Evolutionary conservation across 2,113 vertebrate genomes (phyloP).

Genomic region (Alosa alosa): DNA sequence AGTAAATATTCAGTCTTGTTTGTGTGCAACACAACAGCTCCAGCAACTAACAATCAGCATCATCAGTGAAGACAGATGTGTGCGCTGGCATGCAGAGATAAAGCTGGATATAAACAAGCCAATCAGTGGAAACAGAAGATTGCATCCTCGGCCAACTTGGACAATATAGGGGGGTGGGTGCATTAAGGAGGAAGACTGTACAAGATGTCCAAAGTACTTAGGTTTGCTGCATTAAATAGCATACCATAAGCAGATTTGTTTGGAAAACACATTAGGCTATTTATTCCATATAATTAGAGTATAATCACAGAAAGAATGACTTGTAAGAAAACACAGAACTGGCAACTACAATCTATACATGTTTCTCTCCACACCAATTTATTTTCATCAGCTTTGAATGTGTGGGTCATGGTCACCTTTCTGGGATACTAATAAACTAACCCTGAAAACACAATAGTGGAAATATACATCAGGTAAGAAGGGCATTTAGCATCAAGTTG

Average conservation of each 20-base stretch:
- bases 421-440: constrained; percentile 19
- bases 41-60: background rate
- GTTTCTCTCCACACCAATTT: background rate
- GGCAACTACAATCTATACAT: background rate
- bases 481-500: background rate
- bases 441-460: background rate
- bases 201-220: background rate
- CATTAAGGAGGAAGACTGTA: background rate
- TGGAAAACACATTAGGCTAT: background rate
- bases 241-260: background rate
- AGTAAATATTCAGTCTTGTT: constrained; percentile 60
- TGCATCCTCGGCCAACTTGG: background rate
- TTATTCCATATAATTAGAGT: too few relatives aligned
- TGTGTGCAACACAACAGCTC: constrained; percentile 38
- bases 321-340: background rate
- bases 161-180: background rate
- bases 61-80: constrained; percentile 51
- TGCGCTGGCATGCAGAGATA: constrained; percentile 52
- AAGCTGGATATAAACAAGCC: constrained; percentile 18
- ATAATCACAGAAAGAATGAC: background rate
- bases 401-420: background rate
- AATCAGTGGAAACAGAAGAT: background rate
- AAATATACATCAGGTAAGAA: background rate
- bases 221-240: background rate
- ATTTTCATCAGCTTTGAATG: background rate